These are phyloP conservation scores for Dreissena polymorpha DNA, from an alignment of 1,140 invertebrate genomes.

Conservation along the genomic window DNA sequence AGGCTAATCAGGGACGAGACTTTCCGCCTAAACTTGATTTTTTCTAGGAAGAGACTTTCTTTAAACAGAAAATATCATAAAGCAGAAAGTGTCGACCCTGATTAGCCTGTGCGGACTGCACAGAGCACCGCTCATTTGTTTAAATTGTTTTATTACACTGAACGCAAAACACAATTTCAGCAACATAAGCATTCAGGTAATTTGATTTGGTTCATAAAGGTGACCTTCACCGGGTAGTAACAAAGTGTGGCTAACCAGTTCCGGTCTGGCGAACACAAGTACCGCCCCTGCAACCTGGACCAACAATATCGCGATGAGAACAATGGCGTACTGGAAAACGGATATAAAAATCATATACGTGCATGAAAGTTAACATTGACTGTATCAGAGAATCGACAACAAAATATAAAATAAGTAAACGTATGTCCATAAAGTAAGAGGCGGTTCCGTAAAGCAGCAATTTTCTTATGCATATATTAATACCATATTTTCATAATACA, in stretches of 20 bases:
- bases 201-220: background rate
- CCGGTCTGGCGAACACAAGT: constrained; percentile 1
- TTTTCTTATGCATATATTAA: no score
- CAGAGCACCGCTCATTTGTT: background rate
- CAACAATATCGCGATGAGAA: constrained; percentile 2
- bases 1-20: background rate
- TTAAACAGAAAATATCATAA: no score
- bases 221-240: background rate
- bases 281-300: constrained; percentile 8
- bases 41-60: no score
- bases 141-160: background rate
- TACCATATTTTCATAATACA: no score
- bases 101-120: background rate
- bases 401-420: background rate
- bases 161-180: background rate
- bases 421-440: background rate
- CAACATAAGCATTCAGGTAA: background rate
- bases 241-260: background rate
- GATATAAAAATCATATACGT: background rate
- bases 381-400: background rate
- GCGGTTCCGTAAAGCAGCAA: no score
- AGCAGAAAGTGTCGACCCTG: no score
- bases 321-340: constrained; percentile 16
- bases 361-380: background rate
- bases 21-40: background rate